Conservation (phyloP, 2,888 invertebrate genomes). For the Metallyticus violacea region DNA sequence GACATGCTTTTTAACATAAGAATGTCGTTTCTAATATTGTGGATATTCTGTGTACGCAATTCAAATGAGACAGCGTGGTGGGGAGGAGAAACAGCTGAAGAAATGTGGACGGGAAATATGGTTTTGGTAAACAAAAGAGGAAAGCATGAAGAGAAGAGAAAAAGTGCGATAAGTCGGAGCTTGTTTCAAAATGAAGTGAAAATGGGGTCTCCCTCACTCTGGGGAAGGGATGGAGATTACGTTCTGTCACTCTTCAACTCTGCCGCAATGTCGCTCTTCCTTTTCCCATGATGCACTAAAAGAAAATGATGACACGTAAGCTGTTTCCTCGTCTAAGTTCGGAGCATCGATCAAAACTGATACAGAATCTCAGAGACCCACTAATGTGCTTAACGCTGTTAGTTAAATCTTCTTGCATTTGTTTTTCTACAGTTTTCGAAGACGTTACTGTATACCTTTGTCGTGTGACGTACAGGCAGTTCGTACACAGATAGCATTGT, state of each 20-base stretch:
- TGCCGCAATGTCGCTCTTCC: background rate
- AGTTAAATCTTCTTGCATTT: no score
- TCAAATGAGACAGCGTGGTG: background rate
- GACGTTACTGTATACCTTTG: no score
- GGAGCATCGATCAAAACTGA: no score
- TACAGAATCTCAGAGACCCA: no score
- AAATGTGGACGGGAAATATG: background rate
- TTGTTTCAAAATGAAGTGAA: background rate
- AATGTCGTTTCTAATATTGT: background rate
- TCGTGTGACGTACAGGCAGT: no score
- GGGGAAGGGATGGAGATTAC: background rate
- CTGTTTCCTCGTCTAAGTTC: no score
- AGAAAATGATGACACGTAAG: background rate
- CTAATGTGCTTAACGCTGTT: no score
- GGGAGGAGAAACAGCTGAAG: background rate
- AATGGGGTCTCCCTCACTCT: background rate
- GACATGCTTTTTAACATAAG: background rate
- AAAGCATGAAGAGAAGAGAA: background rate
- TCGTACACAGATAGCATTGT: no score
- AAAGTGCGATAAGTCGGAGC: background rate
- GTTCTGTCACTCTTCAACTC: background rate
- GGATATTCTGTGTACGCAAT: background rate
- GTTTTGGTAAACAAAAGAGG: background rate
- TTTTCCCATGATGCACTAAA: background rate
- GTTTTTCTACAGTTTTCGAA: no score